Conservation (phyloP, 2,888 invertebrate genomes). For the Drosophila multiciliata region DNA sequence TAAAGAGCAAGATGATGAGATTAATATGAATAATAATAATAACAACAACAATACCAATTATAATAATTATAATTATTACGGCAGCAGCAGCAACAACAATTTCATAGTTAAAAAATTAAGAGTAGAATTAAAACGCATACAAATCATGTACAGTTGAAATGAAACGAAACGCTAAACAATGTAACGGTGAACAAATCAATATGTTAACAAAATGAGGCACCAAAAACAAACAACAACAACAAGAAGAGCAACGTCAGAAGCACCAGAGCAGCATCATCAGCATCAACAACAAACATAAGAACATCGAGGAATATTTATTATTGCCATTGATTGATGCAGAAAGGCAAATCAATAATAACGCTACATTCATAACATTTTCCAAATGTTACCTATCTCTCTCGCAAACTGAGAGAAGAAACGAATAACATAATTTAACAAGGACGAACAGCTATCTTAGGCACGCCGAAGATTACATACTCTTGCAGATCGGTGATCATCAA, state of each 20-base stretch:
- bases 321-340: slow-evolving; percentile 36
- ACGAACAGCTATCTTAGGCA: slow-evolving; percentile 4
- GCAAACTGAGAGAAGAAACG: slow-evolving; percentile 18
- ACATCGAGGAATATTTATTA: slow-evolving; percentile 24
- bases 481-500: not conserved
- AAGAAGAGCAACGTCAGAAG: slow-evolving; percentile 9
- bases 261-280: slow-evolving; percentile 10
- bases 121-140: slow-evolving; percentile 83
- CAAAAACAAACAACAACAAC: slow-evolving; percentile 12
- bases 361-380: slow-evolving; percentile 1
- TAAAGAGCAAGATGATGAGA: slow-evolving; percentile 42
- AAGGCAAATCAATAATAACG: slow-evolving; percentile 7
- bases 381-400: slow-evolving; percentile 3
- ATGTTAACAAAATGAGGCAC: not conserved
- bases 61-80: slow-evolving; percentile 27
- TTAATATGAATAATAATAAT: slow-evolving; percentile 31
- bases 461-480: slow-evolving; percentile 6
- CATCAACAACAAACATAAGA: slow-evolving; percentile 18
- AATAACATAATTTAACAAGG: slow-evolving; percentile 12
- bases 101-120: slow-evolving; percentile 81
- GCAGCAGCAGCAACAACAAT: slow-evolving; percentile 56
- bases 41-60: slow-evolving; percentile 28
- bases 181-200: slow-evolving; percentile 25
- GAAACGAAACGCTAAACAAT: slow-evolving; percentile 19
- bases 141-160: slow-evolving; percentile 82